Evolutionary conservation across 1,140 invertebrate species (phyloP), one percentile per base, ranked within the genome.

Genomic region (Zaprionus taronus): DNA sequence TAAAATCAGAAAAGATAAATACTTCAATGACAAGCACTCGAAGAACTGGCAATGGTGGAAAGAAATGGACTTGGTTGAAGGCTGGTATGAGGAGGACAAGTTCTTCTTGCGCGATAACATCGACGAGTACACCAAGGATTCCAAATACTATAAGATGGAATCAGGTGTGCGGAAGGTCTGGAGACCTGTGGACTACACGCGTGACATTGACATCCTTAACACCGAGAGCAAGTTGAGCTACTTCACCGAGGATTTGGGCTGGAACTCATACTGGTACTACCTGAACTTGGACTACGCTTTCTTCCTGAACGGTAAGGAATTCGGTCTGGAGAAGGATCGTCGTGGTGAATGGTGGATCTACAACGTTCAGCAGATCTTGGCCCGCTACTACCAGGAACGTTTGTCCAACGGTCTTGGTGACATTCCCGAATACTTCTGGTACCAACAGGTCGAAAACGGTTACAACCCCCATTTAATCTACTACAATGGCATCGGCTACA

Each of bases 191-290:
- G 90, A 84, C 95, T 61, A 96, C 95, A 93, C 94, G 94, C 87
- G 94, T 94, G 53, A 24, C 94, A 95, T 87, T 94, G 93, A 82
- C 95, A 95, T 93, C 94, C 96, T 75, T 94, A 93, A 93, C 53
- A 79, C 93, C 5, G 92, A 94, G 28, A 94, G 95, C 66, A 93
- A 94, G 60, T 58, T 97, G 20, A 93, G 94, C 24, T 97, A 97
- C 91, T 97, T 95, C 93, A 95, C 95, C 0, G 95, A 97, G 73
- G 96, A 97, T 91, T 93, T 95, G 63, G 95, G 95, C 69, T 93
- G 97, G n/a, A 96, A 96, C 81, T 89, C 94, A 1, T 95, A 95
- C 80, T 96, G 97, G 91, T 95, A 95, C 80, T 95, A 96, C 78
- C 93, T 94, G 53, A 94, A 95, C 63, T 73, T 96, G 28, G 94